These are phyloP conservation scores for rabbit (Oryctolagus cuniculus) DNA, from an alignment of 2,113 vertebrate species.

Conservation along the genomic window mOryCun1.1 NC_091448.1:21033001-21033500, in stretches of 20 bases:
- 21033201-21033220: not conserved
- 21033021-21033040: too few relatives aligned
- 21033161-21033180: not conserved
- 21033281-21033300: constrained; percentile 24
- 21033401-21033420: constrained; percentile 80
- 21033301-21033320: not conserved
- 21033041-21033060: not conserved
- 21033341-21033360: constrained; percentile 49
- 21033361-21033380: constrained; percentile 36
- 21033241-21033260: not conserved
- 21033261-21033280: not conserved
- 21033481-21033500: constrained; percentile 60
- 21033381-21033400: constrained; percentile 51
- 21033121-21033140: not conserved
- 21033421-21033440: constrained; percentile 62
- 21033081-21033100: not conserved
- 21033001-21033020: too few relatives aligned
- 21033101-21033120: not conserved
- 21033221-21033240: not conserved
- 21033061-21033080: not conserved
- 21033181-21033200: not conserved
- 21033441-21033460: constrained; percentile 5
- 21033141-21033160: not conserved
- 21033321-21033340: constrained; percentile 69
- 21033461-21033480: constrained; percentile 71